Base-by-base conservation (phyloP, 2,888 invertebrate genomes). In the Tipula vernalis region DNA sequence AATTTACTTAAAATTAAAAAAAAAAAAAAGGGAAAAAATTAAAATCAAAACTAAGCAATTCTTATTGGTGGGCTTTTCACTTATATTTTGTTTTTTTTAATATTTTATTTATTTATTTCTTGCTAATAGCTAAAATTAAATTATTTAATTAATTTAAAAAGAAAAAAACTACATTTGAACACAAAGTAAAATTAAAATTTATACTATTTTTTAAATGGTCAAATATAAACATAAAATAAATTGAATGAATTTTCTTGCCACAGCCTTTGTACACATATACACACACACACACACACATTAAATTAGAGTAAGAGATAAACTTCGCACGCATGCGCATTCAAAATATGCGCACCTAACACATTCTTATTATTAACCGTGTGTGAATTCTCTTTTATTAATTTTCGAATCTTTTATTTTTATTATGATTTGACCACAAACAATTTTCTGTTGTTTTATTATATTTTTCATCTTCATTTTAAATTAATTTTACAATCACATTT, bases 51-150 rank as follows among this genome's bases (percentile, higher is more conserved):
- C 71, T 71, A 71, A 71, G 71, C 71, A 71, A 71, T 71, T 71
- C 71, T 71, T 71, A 71, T 71, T 71, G 71, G 71, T 71, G 71
- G 71, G 71, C 71, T 71, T 71, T 71, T 71, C 71, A 71, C 71
- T 71, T 71, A 71, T 28, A 71, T 71, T 71, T 71, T 71, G 15
- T 71, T 57, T 57, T 57, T 57, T 57, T 57, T 15, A 39, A 57
- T 15, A 8, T n/a, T 57, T 57, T 57, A 39, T 39, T 39, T 57
- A 15, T 57, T 44, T 44, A 15, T 71, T 71, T 71, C 8, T 71
- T 71, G 71, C 71, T 71, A 71, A 71, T 10, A 71, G 71, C 71
- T 71, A 71, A 71, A 71, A 28, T 71, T 71, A 71, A 71, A 71
- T 71, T 71, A 71, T 71, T 71, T 71, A 71, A 71, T 71, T 71